phyloP scores from a whole-genome alignment of 2,888 invertebrate species.

The Pterostichus madidus region DNA sequence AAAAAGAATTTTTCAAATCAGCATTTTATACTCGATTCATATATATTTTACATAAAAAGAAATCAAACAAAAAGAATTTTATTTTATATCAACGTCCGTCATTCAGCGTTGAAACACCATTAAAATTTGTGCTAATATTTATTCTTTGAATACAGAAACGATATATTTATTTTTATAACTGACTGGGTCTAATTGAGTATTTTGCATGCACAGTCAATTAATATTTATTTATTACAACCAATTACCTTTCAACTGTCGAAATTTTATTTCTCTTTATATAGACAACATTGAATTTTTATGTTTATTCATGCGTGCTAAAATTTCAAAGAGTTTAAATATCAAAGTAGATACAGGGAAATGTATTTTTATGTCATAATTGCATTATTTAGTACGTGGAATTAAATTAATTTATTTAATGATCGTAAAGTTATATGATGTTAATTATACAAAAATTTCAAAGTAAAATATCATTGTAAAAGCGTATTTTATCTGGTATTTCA shows the following conservation, averaged over 20 bases:
- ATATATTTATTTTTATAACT: slow-evolving; percentile 16
- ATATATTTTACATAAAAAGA: neutral
- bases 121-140: neutral
- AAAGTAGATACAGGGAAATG: too few relatives aligned
- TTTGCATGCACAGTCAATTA: slow-evolving; percentile 28
- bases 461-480: too few relatives aligned
- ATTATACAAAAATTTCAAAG: too few relatives aligned
- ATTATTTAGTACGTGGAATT: too few relatives aligned
- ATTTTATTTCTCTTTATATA: neutral
- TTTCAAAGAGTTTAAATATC: neutral
- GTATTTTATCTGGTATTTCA: too few relatives aligned
- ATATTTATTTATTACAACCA: slow-evolving; percentile 26
- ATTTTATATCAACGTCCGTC: neutral
- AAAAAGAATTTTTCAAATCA: slow-evolving; percentile 21
- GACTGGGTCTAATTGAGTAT: slow-evolving; percentile 6
- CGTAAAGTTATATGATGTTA: too few relatives aligned
- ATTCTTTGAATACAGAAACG: neutral
- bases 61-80: slow-evolving; percentile 25
- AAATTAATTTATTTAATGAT: too few relatives aligned
- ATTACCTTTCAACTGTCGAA: too few relatives aligned
- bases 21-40: slow-evolving; percentile 2
- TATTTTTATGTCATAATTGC: too few relatives aligned
- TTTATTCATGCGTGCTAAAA: neutral
- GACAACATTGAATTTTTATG: neutral
- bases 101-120: neutral